Evolutionary conservation across 2,113 vertebrate genomes (phyloP).

Genomic region (Catharus fuscescens): DNA sequence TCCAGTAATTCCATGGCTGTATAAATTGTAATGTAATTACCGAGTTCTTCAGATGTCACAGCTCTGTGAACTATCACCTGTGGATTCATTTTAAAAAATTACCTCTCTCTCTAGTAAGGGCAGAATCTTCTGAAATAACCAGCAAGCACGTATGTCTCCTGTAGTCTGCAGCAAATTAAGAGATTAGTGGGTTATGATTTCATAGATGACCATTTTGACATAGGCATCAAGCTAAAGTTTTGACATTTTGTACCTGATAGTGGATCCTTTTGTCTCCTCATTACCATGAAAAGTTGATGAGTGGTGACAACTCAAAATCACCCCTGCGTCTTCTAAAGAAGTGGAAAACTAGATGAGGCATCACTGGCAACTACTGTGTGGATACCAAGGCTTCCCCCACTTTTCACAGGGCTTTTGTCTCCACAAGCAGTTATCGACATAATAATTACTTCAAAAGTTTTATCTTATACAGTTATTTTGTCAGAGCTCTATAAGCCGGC

Average conservation of each 20-base stretch:
- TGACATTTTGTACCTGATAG: neutral
- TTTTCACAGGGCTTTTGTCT: neutral
- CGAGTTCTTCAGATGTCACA: constrained; percentile 12
- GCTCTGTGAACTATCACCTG: neutral
- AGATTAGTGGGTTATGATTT: neutral
- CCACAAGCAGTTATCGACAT: neutral
- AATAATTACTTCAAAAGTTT: neutral
- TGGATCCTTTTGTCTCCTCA: neutral
- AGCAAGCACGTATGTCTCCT: neutral
- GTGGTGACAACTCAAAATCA: neutral
- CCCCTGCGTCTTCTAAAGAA: neutral
- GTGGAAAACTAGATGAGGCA: neutral
- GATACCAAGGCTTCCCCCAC: neutral
- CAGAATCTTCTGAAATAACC: constrained; percentile 7
- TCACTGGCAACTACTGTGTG: neutral
- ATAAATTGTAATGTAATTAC: constrained; percentile 22
- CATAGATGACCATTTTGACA: neutral
- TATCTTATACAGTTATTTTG: neutral
- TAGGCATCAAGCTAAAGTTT: neutral
- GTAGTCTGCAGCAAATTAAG: neutral
- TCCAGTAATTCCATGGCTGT: constrained; percentile 22
- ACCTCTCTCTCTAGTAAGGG: neutral
- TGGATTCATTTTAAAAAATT: constrained; percentile 1
- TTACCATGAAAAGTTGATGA: neutral
- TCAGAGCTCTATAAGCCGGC: neutral